Conservation (phyloP, 2,888 invertebrate genomes). For the Hesperia comma region DNA sequence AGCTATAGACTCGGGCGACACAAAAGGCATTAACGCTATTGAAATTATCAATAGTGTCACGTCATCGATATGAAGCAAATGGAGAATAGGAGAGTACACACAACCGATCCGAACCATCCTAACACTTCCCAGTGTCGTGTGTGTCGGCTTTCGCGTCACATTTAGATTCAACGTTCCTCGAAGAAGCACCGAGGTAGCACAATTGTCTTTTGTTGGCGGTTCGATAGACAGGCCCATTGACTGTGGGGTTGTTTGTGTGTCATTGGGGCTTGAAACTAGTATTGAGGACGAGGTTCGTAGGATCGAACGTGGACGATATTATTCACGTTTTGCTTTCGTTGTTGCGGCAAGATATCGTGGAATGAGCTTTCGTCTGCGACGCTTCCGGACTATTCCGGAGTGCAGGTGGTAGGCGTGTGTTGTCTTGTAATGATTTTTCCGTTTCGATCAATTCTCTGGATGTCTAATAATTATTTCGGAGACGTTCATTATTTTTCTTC, state of each 20-base stretch:
- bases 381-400: background rate
- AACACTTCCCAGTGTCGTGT: background rate
- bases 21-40: background rate
- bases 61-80: background rate
- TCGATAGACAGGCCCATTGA: background rate
- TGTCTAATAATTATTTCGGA: too few relatives aligned
- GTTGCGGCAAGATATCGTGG: background rate
- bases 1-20: background rate
- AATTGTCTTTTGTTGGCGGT: conserved; percentile 35
- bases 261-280: conserved; percentile 14
- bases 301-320: background rate
- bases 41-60: conserved; percentile 1
- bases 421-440: too few relatives aligned
- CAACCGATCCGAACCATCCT: background rate
- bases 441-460: too few relatives aligned
- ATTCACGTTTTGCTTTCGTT: background rate
- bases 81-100: background rate
- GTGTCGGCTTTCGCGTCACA: conserved; percentile 3
- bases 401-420: too few relatives aligned
- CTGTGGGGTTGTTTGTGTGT: conserved; percentile 8
- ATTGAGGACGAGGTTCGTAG: background rate
- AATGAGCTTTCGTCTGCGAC: background rate
- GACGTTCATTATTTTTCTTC: too few relatives aligned
- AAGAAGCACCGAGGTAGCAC: conserved; percentile 35
- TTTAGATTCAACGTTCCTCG: conserved; percentile 35